Evolutionary conservation across 2,113 vertebrate species (phyloP), one percentile per base, ranked within the genome.

Genomic region (Chionis minor): DNA sequence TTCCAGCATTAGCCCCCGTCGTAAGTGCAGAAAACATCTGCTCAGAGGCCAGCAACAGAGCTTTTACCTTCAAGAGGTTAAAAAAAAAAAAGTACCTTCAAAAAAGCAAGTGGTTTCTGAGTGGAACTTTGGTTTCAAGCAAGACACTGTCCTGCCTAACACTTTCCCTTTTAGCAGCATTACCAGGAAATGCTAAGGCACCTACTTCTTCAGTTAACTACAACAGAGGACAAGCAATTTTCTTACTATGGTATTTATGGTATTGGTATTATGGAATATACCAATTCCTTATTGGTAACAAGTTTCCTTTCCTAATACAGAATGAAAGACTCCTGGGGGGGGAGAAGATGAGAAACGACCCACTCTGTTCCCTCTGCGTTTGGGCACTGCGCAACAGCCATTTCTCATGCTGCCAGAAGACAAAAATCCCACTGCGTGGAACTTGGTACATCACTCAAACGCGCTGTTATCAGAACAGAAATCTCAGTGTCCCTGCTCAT

Each of bases 361-460:
- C 2, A 17, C 54, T 77, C 63, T n/a, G 42, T 18, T 63, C 84
- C 62, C 49, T 42, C 38, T 12, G 62, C 4, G 0, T 45, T 15
- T 8, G 33, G 8, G 47, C 27, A 5, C 38, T 2, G 17, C 3
- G 2, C 16, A 35, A 16, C 49, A 54, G 38, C 59, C 23, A 9
- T 11, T 45, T 23, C 79, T 63, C 38, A 26, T 3, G 2, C 30
- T 1, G 3, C 10, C 4, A 12, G 54, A 44, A 30, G 32, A 58
- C 40, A 75, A 55, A 42, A 86, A 6, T 9, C 55, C 59, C 33
- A 2, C 32, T 16, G 35, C 28, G 0, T 3, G 40, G 42, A 49
- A 28, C 35, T 7, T 0, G 4, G 67, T 6, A 4, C 6, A 1
- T 26, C 1, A 0, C 81, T 77, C 30, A 28, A 21, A 22, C 3